Base-by-base conservation (phyloP, 2,113 vertebrate genomes). In the Sorex fumeus region DNA sequence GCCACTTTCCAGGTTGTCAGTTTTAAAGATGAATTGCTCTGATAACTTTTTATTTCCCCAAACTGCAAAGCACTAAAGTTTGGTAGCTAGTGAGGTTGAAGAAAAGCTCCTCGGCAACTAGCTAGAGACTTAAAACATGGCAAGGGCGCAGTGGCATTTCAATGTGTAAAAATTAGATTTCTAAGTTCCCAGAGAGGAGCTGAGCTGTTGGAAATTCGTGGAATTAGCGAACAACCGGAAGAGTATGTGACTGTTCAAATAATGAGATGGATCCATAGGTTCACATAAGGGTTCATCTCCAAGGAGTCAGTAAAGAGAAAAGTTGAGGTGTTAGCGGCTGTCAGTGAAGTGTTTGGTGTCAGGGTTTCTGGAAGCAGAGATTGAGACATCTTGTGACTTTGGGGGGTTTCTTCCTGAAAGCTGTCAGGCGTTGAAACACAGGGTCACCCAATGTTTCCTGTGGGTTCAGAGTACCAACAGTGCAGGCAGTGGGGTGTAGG, bases 141-240 rank as follows among this genome's bases (percentile, higher is more conserved):
- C 8, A 83, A 79, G 81, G 36, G 57, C 15, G n/a, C 66, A 88
- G 91, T 93, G 82, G 74, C 64, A 76, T 89, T 95, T 90, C 91
- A 93, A 82, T 87, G 30, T 78, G 45, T 80, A 91, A 90, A 93
- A 94, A 80, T 91, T 75, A 83, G 88, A 94, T 72, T 90, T 53
- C 81, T 93, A 88, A 79, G 70, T 95, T 94, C 53, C 40, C 30
- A 64, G 88, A 91, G 85, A 88, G 75, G 40, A 92, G 47, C 32
- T 89, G 40, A n/a, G n/a, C 32, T 89, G 40, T 66, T 90, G 34
- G 83, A 84, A 76, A 81, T 92, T 72, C 43, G 81, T 36, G 72
- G 21, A 69, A 70, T 96, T 94, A 91, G 87, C 80, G 67, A 94
- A 93, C 77, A 70, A 91, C 81, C 53, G 43, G 62, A 76, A 30